phyloP scores from a whole-genome alignment of 2,113 vertebrate genomes.

The Anolis carolinensis region DNA sequence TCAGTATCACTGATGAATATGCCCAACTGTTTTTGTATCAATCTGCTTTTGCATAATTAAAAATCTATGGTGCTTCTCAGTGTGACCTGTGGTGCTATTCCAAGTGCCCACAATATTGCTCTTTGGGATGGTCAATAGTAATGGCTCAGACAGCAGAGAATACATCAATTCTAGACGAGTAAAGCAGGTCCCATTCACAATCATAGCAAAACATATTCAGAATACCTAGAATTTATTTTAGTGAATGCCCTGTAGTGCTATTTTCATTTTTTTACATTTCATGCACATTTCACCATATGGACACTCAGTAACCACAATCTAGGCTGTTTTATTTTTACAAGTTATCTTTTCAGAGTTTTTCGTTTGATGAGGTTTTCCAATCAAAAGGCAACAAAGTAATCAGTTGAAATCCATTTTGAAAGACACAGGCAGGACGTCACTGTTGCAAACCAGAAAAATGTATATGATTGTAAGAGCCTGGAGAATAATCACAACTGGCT shows the following conservation, averaged over 20 bases:
- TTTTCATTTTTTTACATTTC: conserved; percentile 19
- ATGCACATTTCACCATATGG: conserved; percentile 13
- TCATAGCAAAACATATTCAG: no score
- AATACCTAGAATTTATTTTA: neutral
- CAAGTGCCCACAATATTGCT: no score
- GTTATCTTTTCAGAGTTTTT: conserved; percentile 28
- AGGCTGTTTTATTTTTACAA: conserved; percentile 8
- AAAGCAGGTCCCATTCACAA: no score
- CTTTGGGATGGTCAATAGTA: no score
- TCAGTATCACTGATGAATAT: no score
- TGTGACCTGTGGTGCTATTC: no score
- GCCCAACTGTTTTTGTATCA: no score
- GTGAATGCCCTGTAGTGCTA: neutral
- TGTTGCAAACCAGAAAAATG: neutral
- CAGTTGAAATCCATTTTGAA: conserved; percentile 9
- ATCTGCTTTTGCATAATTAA: no score
- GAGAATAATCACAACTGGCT: conserved; percentile 46
- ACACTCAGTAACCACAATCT: conserved; percentile 45
- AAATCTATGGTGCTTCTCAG: no score
- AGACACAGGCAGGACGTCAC: conserved; percentile 33
- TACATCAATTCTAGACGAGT: no score
- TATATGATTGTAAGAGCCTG: conserved; percentile 33
- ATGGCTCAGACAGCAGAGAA: no score
- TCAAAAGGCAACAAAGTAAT: conserved; percentile 34
- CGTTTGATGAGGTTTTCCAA: conserved; percentile 7